Base-by-base conservation (phyloP, 92 coral and sea anemone genomes). In the Siderastrea siderea region DNA sequence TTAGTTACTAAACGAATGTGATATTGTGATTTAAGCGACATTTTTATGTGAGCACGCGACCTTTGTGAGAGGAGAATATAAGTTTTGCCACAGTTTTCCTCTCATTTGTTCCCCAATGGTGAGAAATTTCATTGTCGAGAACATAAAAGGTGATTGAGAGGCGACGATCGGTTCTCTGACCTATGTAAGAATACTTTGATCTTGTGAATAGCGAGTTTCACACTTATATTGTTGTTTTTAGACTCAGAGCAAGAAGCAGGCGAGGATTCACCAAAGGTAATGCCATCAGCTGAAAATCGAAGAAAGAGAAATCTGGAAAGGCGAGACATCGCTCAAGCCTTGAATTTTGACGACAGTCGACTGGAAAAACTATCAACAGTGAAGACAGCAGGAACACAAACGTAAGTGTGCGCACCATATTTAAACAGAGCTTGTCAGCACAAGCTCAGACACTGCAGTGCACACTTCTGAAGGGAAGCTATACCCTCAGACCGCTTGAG, bases 321-420 rank as follows among this genome's bases (percentile, higher is more conserved):
- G 67, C 68, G 95, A 78, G 95, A 93, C n/a, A 75, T 92, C 5
- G 70, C 90, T 3, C 93, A 93, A 71, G 93, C 90, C 1, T 80
- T 93, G 88, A 86, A 82, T 66, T 93, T 93, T 66, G 93, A 89
- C 86, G 95, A 92, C 67, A 68, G 84, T 45, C 93, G 87, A n/a
- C 48, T 89, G 6, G 90, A 66, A 54, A 95, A 91, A 90, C 90
- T 91, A 50, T 91, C 89, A 14, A 68, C 98, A 9, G 87, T 95
- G 91, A 93, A 91, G 90, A 95, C 98, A 61, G 96, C 98, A 7
- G 93, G 93, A 43, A 95, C 98, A 3, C 98, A 95, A 87, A 95
- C 98, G 98, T 95, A 84, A 93, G 98, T 88, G 73, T 3, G 16
- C 6, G 5, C 14, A 0, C 68, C 63, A 6, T 48, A 47, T 13